Evolutionary conservation across 2,797 vertebrate genomes (phyloP), one percentile per base, ranked within the genome.

Genomic region (Urocyon cinereoargenteus): DNA sequence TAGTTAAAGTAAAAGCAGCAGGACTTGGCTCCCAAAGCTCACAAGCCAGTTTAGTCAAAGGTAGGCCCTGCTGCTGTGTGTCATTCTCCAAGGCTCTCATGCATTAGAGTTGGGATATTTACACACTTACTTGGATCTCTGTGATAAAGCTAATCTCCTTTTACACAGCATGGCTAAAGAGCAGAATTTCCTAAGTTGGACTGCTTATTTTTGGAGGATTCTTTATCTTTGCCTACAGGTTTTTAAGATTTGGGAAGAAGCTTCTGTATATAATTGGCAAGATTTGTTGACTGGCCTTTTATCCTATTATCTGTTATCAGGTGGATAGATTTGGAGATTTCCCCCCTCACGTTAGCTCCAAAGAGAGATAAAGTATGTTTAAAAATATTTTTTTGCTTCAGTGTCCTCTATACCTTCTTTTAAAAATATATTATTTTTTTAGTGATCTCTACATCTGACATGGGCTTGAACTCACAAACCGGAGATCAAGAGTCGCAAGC

Each of bases 231-330:
- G 19, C 49, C 34, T 86, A 5, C 40, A 92, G 40, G 62, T 28
- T 93, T 96, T 94, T 83, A 78, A 94, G 16, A 66, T 64, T 3
- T 62, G 28, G 75, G 34, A 78, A 26, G 53, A 96, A 91, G 13
- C 22, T 22, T 75, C 1, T 89, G n/a, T 86, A n/a, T 21, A 31
- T 81, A 78, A 86, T 36, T 77, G 5, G 8, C 59, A 51, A 91
- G 31, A 36, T 90, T 73, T 91, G 53, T 91, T 75, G 72, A 61
- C 34, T 87, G n/a, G 3, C 45, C n/a, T 96, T 97, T 91, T 91
- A 85, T 90, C 90, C 59, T 90, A 6, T 36, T 82, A 84, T 45
- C 91, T 96, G 34, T 95, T 94, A 89, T 11, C 15, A 77, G n/a
- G 6, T 94, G 19, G 31, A 22, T 91, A 51, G 19, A 85, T 81